Conservation (phyloP, 2,888 invertebrate genomes). For the Axea sp. region DNA sequence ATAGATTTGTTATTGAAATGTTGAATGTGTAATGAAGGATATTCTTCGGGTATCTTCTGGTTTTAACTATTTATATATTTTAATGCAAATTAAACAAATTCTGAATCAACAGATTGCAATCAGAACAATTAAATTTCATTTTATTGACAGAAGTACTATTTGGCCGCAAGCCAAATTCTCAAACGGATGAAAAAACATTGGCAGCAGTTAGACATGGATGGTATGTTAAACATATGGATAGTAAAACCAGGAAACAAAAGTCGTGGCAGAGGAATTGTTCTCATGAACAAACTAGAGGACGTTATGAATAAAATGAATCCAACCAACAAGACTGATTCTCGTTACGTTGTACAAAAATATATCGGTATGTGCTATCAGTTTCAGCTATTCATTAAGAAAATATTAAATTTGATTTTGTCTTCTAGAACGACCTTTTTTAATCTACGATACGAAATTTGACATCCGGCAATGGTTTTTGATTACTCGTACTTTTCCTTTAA, state of each 20-base stretch:
- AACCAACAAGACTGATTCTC: conserved; percentile 81
- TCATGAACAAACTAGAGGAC: conserved; percentile 92
- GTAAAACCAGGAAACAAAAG: conserved; percentile 97
- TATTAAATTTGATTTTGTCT: not conserved
- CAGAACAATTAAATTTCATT: conserved; percentile 1
- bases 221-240: conserved; percentile 94
- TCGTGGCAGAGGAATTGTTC: conserved; percentile 92
- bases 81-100: too few species aligned
- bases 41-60: too few species aligned
- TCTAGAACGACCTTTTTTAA: conserved; percentile 90
- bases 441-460: conserved; percentile 96
- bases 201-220: conserved; percentile 92
- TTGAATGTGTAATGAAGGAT: too few species aligned
- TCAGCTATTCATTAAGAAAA: too few species aligned
- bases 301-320: conserved; percentile 85
- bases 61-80: too few species aligned
- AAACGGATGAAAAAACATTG: conserved; percentile 85
- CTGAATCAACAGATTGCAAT: conserved; percentile 12
- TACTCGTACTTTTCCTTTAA: conserved; percentile 93
- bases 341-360: conserved; percentile 97
- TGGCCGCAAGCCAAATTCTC: conserved; percentile 80
- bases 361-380: too few species aligned
- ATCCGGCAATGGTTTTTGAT: conserved; percentile 97
- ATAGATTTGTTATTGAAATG: too few species aligned
- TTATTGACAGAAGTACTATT: conserved; percentile 71